A percentile compares a stretch with the other conserved stretches of the same genome.
These are phyloP conservation scores for Drosophila triauraria DNA, from an alignment of 1,140 invertebrate genomes.

Conservation along the genomic window DNA sequence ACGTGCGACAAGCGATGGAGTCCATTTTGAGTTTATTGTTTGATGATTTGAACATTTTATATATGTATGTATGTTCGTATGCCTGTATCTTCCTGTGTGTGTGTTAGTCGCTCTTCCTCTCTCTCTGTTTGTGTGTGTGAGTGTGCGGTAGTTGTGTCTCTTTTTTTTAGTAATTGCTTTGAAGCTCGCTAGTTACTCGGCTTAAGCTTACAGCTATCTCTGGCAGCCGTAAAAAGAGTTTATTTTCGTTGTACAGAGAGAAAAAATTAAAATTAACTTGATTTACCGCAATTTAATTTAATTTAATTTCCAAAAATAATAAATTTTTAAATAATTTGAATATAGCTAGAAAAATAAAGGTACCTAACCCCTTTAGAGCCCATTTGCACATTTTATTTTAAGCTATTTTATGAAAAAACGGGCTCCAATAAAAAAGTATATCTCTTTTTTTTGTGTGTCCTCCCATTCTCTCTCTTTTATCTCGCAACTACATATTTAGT, in stretches of 20 bases:
- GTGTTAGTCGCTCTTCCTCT: constrained; percentile 27
- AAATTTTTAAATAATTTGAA: too few species aligned
- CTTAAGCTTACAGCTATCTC: constrained; percentile 29
- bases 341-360: not conserved
- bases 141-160: constrained; percentile 57
- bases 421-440: not conserved
- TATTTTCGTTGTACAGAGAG: constrained; percentile 38
- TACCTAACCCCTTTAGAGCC: not conserved
- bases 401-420: not conserved
- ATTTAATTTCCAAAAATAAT: too few species aligned
- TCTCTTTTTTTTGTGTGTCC: not conserved
- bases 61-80: constrained; percentile 34
- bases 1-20: constrained; percentile 83
- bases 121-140: constrained; percentile 10
- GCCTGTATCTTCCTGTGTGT: constrained; percentile 13
- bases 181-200: constrained; percentile 61
- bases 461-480: constrained; percentile 8
- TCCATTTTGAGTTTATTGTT: constrained; percentile 85
- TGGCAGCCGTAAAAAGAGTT: constrained; percentile 30
- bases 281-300: too few species aligned
- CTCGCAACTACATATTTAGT: constrained; percentile 31
- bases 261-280: constrained; percentile 10
- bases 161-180: constrained; percentile 70
- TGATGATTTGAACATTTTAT: constrained; percentile 85
- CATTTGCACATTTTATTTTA: not conserved